Percentiles rank a stretch among this genome's conserved stretches.
Evolutionary conservation across 2,797 vertebrate species (phyloP).

Genomic region (Petrocephalus sullivani): DNA sequence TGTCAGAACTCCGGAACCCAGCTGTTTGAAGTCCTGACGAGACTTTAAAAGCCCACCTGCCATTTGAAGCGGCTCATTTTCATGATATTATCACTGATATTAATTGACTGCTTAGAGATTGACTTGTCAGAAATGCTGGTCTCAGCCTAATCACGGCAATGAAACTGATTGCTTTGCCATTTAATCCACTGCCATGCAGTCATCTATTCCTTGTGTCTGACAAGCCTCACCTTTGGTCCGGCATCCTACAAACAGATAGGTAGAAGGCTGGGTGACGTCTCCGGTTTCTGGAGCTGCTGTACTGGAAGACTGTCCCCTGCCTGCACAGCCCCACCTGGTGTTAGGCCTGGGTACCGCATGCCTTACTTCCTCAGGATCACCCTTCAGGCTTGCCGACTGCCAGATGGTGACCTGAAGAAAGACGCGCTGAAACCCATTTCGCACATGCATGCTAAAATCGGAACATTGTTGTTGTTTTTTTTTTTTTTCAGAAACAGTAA

Average conservation of each 20-base stretch:
- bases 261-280: neutral
- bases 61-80: slow-evolving; percentile 18
- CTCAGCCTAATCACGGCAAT: slow-evolving; percentile 9
- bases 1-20: neutral
- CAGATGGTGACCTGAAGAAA: neutral
- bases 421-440: neutral
- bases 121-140: slow-evolving; percentile 10
- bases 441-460: neutral
- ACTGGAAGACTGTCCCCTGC: neutral
- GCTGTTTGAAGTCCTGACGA: neutral
- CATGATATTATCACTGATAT: slow-evolving; percentile 19
- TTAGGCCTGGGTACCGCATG: neutral
- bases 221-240: neutral
- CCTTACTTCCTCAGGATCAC: neutral
- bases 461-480: neutral
- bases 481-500: neutral
- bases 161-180: neutral
- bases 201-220: neutral
- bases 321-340: slow-evolving; percentile 18
- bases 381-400: neutral
- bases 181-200: neutral
- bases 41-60: slow-evolving; percentile 14
- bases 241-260: neutral
- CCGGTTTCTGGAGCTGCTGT: neutral
- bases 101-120: slow-evolving; percentile 7